These are phyloP conservation scores for Phaethon lepturus DNA, from an alignment of 2,113 vertebrate genomes.

Conservation along the genomic window DNA sequence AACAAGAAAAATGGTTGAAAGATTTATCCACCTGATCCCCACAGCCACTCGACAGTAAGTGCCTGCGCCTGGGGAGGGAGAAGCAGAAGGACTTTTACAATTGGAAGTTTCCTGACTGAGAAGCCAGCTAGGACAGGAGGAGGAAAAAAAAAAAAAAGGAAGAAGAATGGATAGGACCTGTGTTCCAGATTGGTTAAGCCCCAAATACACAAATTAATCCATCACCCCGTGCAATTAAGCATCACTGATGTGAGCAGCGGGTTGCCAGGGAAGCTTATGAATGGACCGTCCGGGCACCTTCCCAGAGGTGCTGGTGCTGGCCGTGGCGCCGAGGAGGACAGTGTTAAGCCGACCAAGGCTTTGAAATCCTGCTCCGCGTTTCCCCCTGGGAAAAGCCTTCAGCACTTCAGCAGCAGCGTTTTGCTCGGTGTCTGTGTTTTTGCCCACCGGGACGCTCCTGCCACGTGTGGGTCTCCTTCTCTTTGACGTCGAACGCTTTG, in stretches of 20 bases:
- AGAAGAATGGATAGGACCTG: neutral
- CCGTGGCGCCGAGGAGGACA: neutral
- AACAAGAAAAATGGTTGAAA: neutral
- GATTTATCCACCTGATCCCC: neutral
- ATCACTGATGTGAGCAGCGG: neutral
- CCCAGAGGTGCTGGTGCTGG: fast-evolving
- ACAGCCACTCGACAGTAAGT: fast-evolving
- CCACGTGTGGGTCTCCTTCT: fast-evolving
- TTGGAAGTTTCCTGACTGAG: neutral
- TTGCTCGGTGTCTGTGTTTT: fast-evolving
- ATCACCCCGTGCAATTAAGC: neutral
- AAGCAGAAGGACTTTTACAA: neutral
- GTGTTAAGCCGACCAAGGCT: fast-evolving
- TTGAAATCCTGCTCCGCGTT: neutral
- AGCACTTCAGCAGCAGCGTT: fast-evolving
- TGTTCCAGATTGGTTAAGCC: neutral
- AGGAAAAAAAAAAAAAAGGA: neutral
- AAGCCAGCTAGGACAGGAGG: neutral
- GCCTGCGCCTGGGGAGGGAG: fast-evolving
- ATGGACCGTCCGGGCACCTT: neutral
- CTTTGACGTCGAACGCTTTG: fast-evolving
- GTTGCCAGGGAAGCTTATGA: neutral
- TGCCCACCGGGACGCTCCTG: neutral
- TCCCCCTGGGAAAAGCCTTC: neutral
- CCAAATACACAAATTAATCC: neutral